phyloP scores from a whole-genome alignment of 2,113 vertebrate species.

The Sula dactylatra region DNA sequence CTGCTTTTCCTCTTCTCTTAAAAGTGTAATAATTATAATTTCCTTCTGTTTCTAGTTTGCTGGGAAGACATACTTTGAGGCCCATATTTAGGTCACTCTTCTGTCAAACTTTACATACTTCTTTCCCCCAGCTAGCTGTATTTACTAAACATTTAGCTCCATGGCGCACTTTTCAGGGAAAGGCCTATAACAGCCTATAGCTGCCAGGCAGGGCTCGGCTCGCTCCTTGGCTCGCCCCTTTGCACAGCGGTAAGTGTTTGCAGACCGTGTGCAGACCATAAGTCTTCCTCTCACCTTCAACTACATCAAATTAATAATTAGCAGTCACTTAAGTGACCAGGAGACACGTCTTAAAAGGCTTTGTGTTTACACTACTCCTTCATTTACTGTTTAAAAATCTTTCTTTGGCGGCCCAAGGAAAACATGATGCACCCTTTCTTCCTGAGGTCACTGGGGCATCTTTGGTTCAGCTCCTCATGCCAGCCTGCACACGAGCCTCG shows the following conservation, averaged over 20 bases:
- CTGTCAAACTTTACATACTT: conserved; percentile 19
- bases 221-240: not conserved
- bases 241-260: not conserved
- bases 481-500: fast-evolving
- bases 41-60: conserved; percentile 23
- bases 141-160: conserved; percentile 32
- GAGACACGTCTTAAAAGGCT: not conserved
- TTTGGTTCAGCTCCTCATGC: not conserved
- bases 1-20: conserved; percentile 50
- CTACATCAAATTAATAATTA: not conserved
- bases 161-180: not conserved
- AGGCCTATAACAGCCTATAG: not conserved
- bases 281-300: not conserved
- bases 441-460: not conserved
- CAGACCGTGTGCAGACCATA: not conserved
- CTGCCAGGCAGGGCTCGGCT: not conserved
- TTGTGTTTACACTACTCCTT: not conserved
- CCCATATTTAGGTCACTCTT: not conserved
- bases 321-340: not conserved
- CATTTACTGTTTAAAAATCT: not conserved
- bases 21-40: conserved; percentile 70
- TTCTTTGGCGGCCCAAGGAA: not conserved
- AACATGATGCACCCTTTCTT: not conserved
- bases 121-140: not conserved
- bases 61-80: not conserved